Percentiles rank a stretch among this genome's conserved stretches.
Evolutionary conservation across 2,888 invertebrate genomes (phyloP).

Genomic region (Megamerina dolium): DNA sequence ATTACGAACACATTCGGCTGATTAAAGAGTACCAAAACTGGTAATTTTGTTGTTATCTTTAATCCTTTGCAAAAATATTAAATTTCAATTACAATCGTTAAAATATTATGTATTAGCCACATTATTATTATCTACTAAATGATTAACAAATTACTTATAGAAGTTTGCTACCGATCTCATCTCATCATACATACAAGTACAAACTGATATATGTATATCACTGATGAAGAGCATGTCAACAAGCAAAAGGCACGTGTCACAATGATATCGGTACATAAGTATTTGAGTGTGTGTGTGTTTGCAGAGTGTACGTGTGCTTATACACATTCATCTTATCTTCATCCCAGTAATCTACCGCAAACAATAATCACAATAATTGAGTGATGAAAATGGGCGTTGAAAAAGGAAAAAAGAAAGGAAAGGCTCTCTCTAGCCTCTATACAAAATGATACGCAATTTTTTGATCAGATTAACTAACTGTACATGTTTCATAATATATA

Average conservation of each 20-base stretch:
- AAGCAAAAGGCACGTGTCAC: slow-evolving; percentile 31
- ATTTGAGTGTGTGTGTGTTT: too few species aligned
- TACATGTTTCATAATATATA: slow-evolving; percentile 24
- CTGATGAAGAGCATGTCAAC: too few species aligned
- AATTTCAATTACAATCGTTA: slow-evolving; percentile 47
- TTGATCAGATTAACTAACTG: slow-evolving; percentile 23
- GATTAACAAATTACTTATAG: too few species aligned
- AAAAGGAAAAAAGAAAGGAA: slow-evolving; percentile 13
- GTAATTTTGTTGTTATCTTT: slow-evolving; percentile 11
- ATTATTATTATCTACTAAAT: slow-evolving; percentile 5
- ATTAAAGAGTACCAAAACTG: too few species aligned
- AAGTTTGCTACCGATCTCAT: too few species aligned
- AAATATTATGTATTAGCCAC: too few species aligned
- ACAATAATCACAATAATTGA: slow-evolving; percentile 5
- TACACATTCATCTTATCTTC: slow-evolving; percentile 8
- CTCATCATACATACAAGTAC: too few species aligned
- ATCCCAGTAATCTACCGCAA: slow-evolving; percentile 23
- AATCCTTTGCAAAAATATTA: slow-evolving; percentile 46
- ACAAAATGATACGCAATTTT: slow-evolving; percentile 36
- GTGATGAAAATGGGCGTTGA: slow-evolving; percentile 24
- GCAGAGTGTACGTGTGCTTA: neutral
- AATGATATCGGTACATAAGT: too few species aligned
- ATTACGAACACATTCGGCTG: too few species aligned
- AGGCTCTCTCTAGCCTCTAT: too few species aligned
- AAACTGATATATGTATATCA: too few species aligned